Conservation (phyloP, 2,113 vertebrate genomes). For the Anguilla japonica region DNA sequence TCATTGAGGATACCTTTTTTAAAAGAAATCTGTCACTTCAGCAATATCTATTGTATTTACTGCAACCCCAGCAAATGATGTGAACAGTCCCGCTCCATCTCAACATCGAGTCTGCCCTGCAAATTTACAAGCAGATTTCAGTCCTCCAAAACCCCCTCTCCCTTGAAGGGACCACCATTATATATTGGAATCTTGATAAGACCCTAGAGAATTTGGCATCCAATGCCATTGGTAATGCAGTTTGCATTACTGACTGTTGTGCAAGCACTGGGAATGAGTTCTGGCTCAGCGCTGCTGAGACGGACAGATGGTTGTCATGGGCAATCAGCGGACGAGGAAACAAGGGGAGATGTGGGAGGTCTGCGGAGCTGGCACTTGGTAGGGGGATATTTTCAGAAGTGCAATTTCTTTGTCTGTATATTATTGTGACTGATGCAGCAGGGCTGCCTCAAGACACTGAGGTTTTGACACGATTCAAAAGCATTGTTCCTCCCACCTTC, state of each 20-base stretch:
- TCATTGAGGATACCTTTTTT: not conserved
- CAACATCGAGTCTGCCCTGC: too few species aligned
- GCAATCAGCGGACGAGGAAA: not conserved
- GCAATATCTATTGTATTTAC: not conserved
- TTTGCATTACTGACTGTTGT: not conserved
- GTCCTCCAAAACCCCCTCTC: not conserved
- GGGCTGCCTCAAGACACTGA: not conserved
- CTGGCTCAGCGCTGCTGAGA: not conserved
- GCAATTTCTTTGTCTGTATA: not conserved
- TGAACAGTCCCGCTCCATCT: too few species aligned
- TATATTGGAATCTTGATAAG: conserved; percentile 6
- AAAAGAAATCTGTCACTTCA: not conserved
- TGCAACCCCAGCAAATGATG: not conserved
- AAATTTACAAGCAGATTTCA: not conserved
- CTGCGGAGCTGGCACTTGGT: not conserved
- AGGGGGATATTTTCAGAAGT: not conserved
- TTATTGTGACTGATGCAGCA: not conserved
- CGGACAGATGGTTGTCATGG: conserved; percentile 10
- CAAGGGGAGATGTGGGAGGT: not conserved
- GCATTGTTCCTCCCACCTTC: not conserved
- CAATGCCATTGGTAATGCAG: not conserved
- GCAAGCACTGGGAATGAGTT: not conserved
- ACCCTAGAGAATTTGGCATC: not conserved
- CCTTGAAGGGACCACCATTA: not conserved
- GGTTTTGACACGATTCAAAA: not conserved